A percentile compares a stretch with the other conserved stretches of the same genome.
phyloP scores from a whole-genome alignment of 2,888 invertebrate genomes.

The Eremobia ochroleuca region DNA sequence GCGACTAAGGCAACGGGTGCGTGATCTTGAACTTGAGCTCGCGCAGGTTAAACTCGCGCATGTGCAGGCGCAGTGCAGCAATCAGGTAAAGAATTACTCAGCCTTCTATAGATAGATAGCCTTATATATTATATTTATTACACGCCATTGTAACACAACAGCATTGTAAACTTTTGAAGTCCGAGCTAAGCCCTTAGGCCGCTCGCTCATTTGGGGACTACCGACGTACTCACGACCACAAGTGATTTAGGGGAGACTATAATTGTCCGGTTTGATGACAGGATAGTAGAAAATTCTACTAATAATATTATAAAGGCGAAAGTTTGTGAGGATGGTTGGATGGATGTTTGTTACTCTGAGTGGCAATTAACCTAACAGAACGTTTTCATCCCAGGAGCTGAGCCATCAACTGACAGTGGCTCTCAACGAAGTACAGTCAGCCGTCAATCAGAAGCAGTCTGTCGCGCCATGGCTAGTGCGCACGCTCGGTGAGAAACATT shows the following conservation, averaged over 20 bases:
- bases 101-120: not conserved
- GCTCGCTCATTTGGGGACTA: not conserved
- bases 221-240: not conserved
- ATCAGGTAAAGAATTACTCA: slow-evolving; percentile 92
- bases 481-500: slow-evolving; percentile 92
- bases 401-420: slow-evolving; percentile 97
- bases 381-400: slow-evolving; percentile 92
- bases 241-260: not conserved
- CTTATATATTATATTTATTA: too few species aligned
- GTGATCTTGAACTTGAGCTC: slow-evolving; percentile 98
- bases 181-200: not conserved
- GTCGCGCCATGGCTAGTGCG: slow-evolving; percentile 99
- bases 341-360: too few species aligned
- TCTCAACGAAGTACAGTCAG: slow-evolving; percentile 92
- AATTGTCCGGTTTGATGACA: not conserved
- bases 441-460: slow-evolving; percentile 85
- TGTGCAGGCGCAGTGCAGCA: slow-evolving; percentile 99
- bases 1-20: slow-evolving; percentile 92
- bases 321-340: too few species aligned
- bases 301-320: too few species aligned
- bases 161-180: not conserved
- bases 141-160: not conserved
- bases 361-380: too few species aligned
- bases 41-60: slow-evolving; percentile 99
- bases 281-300: too few species aligned